Base-by-base conservation (phyloP, 2,888 invertebrate genomes). In the Machimus atricapillus region DNA sequence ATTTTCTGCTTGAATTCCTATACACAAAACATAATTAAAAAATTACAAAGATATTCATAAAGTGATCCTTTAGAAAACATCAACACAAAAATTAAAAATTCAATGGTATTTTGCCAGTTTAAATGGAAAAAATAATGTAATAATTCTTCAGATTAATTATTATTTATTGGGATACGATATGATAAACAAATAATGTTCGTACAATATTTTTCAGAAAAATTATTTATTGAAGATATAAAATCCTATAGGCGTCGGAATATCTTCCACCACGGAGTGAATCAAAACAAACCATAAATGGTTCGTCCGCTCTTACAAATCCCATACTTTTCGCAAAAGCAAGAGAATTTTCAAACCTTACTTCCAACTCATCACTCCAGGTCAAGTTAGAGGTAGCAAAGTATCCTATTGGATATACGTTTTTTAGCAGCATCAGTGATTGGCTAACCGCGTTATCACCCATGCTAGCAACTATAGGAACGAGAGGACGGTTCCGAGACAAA, bases 391-490 rank as follows among this genome's bases (percentile, higher is more conserved):
- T 40, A n/a, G 81, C 52, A 8, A 37, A 81, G 27, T 56, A 85
- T 2, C 79, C 19, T n/a, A 86, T 4, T 9, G 88, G 85, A 3
- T 81, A 76, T 1, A 88, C 85, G 83, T 87, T 87, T 37, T 77
- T 87, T 23, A 27, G 81, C 14, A 88, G 73, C 85, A 86, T 23
- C 9, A 86, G 23, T n/a, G 27, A 76, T 9, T 86, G 23, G 1
- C 83, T 86, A n/a, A 77, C 37, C 8, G 43, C 14, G 0, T 78
- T 27, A 37, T 87, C 78, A 14, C 31, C 14, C 27, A 87, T 43
- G 4, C n/a, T 85, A 1, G 87, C 77, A n/a, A 88, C 74, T 43
- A 88, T 87, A 16, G 88, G 88, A 66, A 87, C 73, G 2, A 79
- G 16, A 31, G 85, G 43, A 14, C 85, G 74, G 31, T 56, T 43